Percentiles rank a stretch among this genome's conserved stretches.
Conservation (phyloP, 2,113 vertebrate genomes). For the Calypte anna region DNA sequence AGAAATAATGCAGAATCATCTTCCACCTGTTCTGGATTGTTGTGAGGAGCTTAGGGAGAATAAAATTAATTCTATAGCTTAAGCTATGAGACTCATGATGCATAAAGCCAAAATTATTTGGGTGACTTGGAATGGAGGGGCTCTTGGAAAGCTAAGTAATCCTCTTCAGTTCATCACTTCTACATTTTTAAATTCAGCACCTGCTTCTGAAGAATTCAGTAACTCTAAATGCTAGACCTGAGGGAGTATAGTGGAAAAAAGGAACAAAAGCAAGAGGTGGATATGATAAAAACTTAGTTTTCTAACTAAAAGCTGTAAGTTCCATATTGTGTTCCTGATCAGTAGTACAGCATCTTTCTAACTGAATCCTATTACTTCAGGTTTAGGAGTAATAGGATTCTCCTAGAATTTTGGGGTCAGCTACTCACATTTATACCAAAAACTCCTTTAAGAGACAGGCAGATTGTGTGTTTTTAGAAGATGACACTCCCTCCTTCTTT, state of each 20-base stretch:
- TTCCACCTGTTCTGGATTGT: background rate
- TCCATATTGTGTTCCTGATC: background rate
- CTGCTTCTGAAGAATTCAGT: background rate
- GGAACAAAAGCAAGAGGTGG: background rate
- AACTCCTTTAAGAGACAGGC: background rate
- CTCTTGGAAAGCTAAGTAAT: background rate
- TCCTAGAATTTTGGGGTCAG: background rate
- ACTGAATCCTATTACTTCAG: background rate
- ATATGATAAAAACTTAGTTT: background rate
- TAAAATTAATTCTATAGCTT: background rate
- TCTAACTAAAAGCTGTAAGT: background rate
- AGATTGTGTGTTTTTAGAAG: background rate
- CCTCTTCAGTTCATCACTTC: background rate
- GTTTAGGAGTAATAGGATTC: no score
- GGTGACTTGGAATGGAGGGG: background rate
- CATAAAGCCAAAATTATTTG: background rate
- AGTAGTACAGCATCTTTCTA: background rate
- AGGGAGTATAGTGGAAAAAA: background rate
- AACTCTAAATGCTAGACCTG: background rate
- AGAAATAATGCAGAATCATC: background rate
- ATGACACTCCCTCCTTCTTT: background rate
- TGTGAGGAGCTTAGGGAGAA: background rate
- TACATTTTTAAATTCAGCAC: background rate
- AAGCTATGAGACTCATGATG: background rate
- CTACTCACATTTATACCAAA: background rate